phyloP scores from a whole-genome alignment of 2,797 vertebrate species.

The Coranthus polyacanthus region DNA sequence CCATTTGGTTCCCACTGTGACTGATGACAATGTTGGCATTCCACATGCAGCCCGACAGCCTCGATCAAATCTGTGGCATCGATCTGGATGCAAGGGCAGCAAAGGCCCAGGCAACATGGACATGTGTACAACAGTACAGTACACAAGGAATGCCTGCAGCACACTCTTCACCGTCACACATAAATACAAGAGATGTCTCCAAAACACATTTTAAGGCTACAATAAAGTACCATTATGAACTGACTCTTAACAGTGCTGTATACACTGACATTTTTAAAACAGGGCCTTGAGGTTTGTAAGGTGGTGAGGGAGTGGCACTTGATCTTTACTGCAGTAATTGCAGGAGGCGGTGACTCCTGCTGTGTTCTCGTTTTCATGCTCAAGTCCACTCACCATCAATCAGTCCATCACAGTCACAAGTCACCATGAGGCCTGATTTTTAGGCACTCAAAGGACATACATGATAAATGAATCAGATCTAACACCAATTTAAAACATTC shows the following conservation, averaged over 20 bases:
- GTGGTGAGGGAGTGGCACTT: slow-evolving; percentile 31
- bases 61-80: slow-evolving; percentile 85
- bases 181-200: slow-evolving; percentile 10
- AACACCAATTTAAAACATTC: slow-evolving; percentile 27
- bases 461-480: slow-evolving; percentile 1
- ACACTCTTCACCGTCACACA: slow-evolving; percentile 9
- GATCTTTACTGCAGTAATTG: slow-evolving; percentile 59
- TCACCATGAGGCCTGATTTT: slow-evolving; percentile 11
- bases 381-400: slow-evolving; percentile 50
- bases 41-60: slow-evolving; percentile 80
- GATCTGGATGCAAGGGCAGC: slow-evolving; percentile 70
- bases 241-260: slow-evolving; percentile 5
- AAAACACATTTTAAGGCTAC: slow-evolving; percentile 9
- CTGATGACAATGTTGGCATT: slow-evolving; percentile 88
- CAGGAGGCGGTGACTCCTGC: slow-evolving; percentile 44
- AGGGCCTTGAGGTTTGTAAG: slow-evolving; percentile 19
- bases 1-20: slow-evolving; percentile 86
- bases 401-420: slow-evolving; percentile 23
- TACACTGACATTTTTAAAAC: slow-evolving; percentile 8
- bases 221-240: slow-evolving; percentile 19
- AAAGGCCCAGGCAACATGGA: slow-evolving; percentile 61
- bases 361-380: slow-evolving; percentile 62
- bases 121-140: slow-evolving; percentile 41
- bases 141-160: slow-evolving; percentile 19
- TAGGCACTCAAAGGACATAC: slow-evolving; percentile 7